Evolutionary conservation across 1,140 invertebrate species (phyloP), one percentile per base, ranked within the genome.

Genomic region (Cotesia typhae): DNA sequence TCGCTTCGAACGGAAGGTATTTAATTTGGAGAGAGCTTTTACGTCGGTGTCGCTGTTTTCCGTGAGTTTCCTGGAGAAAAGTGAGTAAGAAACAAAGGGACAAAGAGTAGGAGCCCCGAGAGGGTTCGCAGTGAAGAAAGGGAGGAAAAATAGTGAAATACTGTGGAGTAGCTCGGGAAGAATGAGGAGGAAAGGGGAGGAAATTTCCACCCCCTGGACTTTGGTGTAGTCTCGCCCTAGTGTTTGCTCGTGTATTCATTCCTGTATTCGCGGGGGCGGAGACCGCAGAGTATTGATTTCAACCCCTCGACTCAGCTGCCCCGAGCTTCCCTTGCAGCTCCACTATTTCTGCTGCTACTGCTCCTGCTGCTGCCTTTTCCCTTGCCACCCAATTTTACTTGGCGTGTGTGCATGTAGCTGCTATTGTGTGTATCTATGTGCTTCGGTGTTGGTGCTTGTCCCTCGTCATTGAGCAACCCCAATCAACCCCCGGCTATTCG

Each of bases 261-360:
- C 79, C 75, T 78, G 80, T 82, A 83, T 77, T 80, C 77, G 78
- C 79, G 82, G 78, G 80, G 83, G 82, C 83, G 83, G 83, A 85
- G 82, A 85, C 83, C 83, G 80, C 83, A 85, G 82, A 85, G 83
- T 85, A 85, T 85, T 85, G 83, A 84, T 84, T 84, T 83, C 81
- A 83, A 72, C 81, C 80, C 75, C 76, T 70, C 41, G 10, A 10
- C 59, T 63, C 72, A 67, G 61, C 67, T 37, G 63, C 38, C 69
- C 37, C 55, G 68, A 12, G 41, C 59, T 41, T 59, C 52, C 72
- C 74, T 65, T 51, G n/a, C 61, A 52, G 57, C 75, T 77, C 71
- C 75, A 63, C 77, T 68, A 67, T 70, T 66, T 68, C 65, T 64
- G 51, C 70, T 73, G 72, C 77, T 71, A 10, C 41, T 76, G 72